Conservation (phyloP, 2,888 invertebrate genomes). For the Abrostola triplasia region DNA sequence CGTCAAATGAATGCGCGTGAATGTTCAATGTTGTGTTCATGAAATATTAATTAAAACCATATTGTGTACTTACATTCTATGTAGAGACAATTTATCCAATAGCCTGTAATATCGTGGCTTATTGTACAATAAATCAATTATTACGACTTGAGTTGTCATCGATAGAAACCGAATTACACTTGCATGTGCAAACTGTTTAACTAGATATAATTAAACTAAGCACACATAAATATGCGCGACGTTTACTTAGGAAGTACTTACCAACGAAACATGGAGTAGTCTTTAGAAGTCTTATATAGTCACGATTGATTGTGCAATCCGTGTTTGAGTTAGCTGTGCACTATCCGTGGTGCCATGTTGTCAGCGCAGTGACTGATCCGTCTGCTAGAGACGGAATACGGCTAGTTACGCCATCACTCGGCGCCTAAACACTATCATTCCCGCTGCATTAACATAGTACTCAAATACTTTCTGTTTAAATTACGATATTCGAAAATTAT, state of each 20-base stretch:
- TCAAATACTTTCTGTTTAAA: constrained; percentile 12
- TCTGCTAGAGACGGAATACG: constrained; percentile 52
- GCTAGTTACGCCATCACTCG: constrained; percentile 59
- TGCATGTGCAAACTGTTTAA: constrained; percentile 34
- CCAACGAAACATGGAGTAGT: constrained; percentile 63
- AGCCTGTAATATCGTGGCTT: constrained; percentile 27
- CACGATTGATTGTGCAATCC: constrained; percentile 65
- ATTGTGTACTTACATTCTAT: constrained; percentile 13
- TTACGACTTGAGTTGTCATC: constrained; percentile 26
- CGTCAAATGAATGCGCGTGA: constrained; percentile 21
- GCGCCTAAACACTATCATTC: constrained; percentile 48
- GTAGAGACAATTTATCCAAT: constrained; percentile 32
- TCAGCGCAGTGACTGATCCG: constrained; percentile 57
- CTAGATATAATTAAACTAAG: constrained; percentile 62
- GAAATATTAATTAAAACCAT: constrained; percentile 27
- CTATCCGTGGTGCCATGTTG: constrained; percentile 42
- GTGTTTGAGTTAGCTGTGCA: constrained; percentile 34
- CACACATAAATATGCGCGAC: constrained; percentile 71
- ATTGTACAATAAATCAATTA: constrained; percentile 34
- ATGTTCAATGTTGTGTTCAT: constrained; percentile 36
- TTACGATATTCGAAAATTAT: constrained; percentile 24
- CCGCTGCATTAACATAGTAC: constrained; percentile 18
- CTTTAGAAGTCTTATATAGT: constrained; percentile 62
- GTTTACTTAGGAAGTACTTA: constrained; percentile 51
- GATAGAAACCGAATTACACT: constrained; percentile 37